Conservation (phyloP, 2,888 invertebrate species). For the Chaetoderma sp. region DNA sequence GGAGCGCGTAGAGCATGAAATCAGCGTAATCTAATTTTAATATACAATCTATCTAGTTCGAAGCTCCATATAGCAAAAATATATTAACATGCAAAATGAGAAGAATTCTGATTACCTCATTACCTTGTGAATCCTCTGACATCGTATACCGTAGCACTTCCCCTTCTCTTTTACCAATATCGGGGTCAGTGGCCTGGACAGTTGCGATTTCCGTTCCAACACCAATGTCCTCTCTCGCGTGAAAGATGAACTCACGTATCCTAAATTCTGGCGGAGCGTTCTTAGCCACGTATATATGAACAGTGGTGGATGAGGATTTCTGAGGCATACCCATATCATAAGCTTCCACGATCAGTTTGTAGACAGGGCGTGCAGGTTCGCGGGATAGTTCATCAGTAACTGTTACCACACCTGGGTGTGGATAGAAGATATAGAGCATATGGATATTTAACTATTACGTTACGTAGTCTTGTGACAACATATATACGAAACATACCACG, state of each 20-base stretch:
- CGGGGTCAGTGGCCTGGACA: constrained; percentile 26
- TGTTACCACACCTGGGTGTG: constrained; percentile 29
- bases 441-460: no score
- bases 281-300: constrained; percentile 21
- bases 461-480: no score
- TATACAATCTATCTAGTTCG: not conserved
- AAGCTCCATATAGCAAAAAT: not conserved
- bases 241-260: constrained; percentile 10
- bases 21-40: not conserved
- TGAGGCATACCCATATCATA: constrained; percentile 29
- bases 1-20: no score
- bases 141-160: no score
- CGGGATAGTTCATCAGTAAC: constrained; percentile 25
- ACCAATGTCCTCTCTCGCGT: constrained; percentile 21
- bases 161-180: constrained; percentile 16
- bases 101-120: no score
- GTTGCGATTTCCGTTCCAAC: constrained; percentile 19
- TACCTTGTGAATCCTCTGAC: no score
- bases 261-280: constrained; percentile 24
- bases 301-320: constrained; percentile 9
- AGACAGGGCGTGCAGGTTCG: constrained; percentile 26
- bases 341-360: constrained; percentile 22
- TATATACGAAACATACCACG: no score
- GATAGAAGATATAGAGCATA: not conserved
- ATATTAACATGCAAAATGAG: no score